Base-by-base conservation (phyloP, 2,888 invertebrate species). In the Eurytoma californica region DNA sequence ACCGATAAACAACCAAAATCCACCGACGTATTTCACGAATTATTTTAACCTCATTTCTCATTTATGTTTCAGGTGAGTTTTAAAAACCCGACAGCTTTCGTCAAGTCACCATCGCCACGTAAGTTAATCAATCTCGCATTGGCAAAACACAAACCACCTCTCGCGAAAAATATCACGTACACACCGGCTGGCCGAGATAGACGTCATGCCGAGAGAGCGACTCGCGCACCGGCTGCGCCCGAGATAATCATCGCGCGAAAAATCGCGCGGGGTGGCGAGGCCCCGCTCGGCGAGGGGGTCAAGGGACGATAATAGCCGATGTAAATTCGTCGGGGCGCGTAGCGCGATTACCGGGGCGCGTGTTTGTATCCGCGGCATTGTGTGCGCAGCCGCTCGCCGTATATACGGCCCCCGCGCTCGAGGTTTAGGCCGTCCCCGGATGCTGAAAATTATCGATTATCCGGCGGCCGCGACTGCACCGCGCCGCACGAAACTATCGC, bases 391-490 rank as follows among this genome's bases (percentile, higher is more conserved):
- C 5, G 24, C 24, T 24, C 24, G 24, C 24, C 24, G 24, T 20
- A 16, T n/a, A 20, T 67, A 70, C 72, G 51, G 53, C 65, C 66
- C 66, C 69, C 47, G 57, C 61, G 55, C 47, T 28, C 39, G 18
- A 51, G 20, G 24, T 61, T 65, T 57, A 67, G n/a, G 70, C 72
- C 55, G 61, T 55, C 57, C 55, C 53, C 60, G 78, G 78, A 79
- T 79, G 74, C 70, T 79, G 69, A 74, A 79, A 73, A 79, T 74
- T 79, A 79, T 79, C 79, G 79, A 79, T 79, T 79, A 68, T 69
- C 78, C 72, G 72, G 47, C 63, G 51, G 72, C 68, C 68, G 70
- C 28, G 72, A 53, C 74, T 57, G 30, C 13, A 49, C 57, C 3
- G 68, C 13, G 66, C 57, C 65, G 20, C 61, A 39, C 12, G 5